Base-by-base conservation (phyloP, 2,797 vertebrate species). In the Chiroxiphia lanceolata region DNA sequence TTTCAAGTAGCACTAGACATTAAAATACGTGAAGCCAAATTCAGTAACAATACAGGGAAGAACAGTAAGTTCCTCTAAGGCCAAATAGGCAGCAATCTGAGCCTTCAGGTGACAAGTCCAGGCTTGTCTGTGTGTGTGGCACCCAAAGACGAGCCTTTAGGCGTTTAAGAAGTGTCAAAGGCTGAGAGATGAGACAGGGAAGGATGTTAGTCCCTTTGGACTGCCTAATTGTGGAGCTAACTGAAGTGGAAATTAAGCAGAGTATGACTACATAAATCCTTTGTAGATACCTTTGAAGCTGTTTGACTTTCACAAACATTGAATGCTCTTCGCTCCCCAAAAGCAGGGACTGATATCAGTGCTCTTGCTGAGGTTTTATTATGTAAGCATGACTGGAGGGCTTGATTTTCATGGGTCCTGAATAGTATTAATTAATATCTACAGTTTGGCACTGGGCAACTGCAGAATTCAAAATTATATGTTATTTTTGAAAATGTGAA, bases 401-500 rank as follows among this genome's bases (percentile, higher is more conserved):
- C 17, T 65, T 45, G 25, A 77, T 79, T 90, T 94, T 95, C 36
- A 33, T 36, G 82, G 50, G 8, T 92, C 42, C 2, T 51, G 59
- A 65, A 59, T 25, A 86, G 13, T 36, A 67, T 83, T 90, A 93
- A 81, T 79, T 88, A 60, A 47, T 18, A 5, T 38, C 18, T 89
- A 26, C 59, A 82, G 14, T 56, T 79, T 82, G 29, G 36, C 51
- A 95, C 36, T n/a, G 76, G 63, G 18, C 21, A 95, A 87, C 21
- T 9, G 25, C 22, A 72, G 47, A 79, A 87, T 33, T 70, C 44
- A 71, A 64, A 93, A 91, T 76, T 26, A 84, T 25, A 64, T 56
- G 13, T 5, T 67, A 20, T 74, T 83, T 94, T 85, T 95, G 44
- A 85, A 70, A 87, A 87, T 27, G 19, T 40, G 33, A 75, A 80